Conservation (phyloP, 2,113 vertebrate species). For the Mustela lutreola region DNA sequence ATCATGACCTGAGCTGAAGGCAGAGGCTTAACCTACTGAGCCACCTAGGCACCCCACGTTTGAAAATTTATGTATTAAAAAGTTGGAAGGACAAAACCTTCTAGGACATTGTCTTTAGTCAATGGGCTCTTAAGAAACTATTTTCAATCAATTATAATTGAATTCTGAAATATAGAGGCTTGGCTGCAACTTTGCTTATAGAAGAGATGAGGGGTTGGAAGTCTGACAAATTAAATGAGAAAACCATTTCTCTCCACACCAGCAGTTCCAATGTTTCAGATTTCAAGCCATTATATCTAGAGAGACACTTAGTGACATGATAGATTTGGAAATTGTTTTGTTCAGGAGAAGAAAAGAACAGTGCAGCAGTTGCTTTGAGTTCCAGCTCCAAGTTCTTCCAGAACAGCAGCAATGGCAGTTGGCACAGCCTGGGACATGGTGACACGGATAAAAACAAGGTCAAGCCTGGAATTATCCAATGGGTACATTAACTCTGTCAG, state of each 20-base stretch:
- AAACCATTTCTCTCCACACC: constrained; percentile 26
- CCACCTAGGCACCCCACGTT: not conserved
- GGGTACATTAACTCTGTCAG: not conserved
- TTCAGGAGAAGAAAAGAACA: constrained; percentile 24
- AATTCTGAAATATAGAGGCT: constrained; percentile 18
- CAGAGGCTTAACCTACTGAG: too few relatives aligned
- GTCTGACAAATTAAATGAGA: constrained; percentile 53
- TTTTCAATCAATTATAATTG: constrained; percentile 44
- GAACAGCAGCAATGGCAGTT: not conserved
- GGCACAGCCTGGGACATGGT: not conserved
- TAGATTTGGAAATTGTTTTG: constrained; percentile 56
- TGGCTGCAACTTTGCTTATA: constrained; percentile 15
- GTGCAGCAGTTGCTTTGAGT: not conserved
- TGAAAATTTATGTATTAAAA: not conserved
- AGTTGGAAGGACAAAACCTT: constrained; percentile 20
- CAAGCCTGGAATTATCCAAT: not conserved
- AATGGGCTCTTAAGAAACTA: constrained; percentile 15
- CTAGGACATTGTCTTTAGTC: not conserved
- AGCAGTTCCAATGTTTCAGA: constrained; percentile 1
- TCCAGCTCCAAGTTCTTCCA: not conserved
- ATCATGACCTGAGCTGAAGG: too few relatives aligned
- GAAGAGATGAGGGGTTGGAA: not conserved
- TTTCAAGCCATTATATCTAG: not conserved
- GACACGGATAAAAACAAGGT: not conserved
- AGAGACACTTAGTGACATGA: constrained; percentile 5